Evolutionary conservation across 2,113 vertebrate species (phyloP), one percentile per base, ranked within the genome.

Genomic region (Eurystomus gularis): DNA sequence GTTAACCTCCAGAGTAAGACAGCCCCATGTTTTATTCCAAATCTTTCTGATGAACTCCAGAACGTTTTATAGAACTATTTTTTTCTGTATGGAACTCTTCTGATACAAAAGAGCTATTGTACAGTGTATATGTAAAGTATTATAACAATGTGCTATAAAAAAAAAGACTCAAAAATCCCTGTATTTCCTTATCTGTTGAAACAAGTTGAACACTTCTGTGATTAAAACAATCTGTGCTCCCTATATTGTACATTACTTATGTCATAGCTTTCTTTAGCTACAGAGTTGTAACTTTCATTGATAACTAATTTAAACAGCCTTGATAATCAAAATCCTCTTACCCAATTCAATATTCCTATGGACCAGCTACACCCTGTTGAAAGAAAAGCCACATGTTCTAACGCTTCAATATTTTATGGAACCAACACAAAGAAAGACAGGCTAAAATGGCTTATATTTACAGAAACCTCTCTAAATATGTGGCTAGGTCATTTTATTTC

Each of bases 81-180:
- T 78, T 93, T 95, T 72, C 79, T 88, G 80, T 89, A 80, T 84
- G 75, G 44, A 93, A 89, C 79, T 76, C 69, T 96, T 96, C 75
- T 73, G 86, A 85, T 54, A 82, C 21, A 29, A 84, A 95, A 90
- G 66, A 91, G 93, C 76, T 91, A 77, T 94, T 97, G 94, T 94
- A 97, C 90, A 96, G 95, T 92, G 82, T 96, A 81, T 95, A 94
- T 96, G 87, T 96, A 96, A 96, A 96, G 37, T 94, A 96, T 94
- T 96, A 66, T 93, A 96, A 95, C 84, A 86, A 81, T 52, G 72
- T 85, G 76, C 76, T 97, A 90, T 90, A 80, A 84, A 88, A 94
- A 83, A 88, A 85, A 82, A 40, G 10, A 55, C 37, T 79, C 13
- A 93, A 64, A 81, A 83, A 37, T 33, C 51, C 71, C 55, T 54